These are phyloP conservation scores for Apodemus sylvaticus DNA, from an alignment of 2,113 vertebrate species.

Conservation along the genomic window DNA sequence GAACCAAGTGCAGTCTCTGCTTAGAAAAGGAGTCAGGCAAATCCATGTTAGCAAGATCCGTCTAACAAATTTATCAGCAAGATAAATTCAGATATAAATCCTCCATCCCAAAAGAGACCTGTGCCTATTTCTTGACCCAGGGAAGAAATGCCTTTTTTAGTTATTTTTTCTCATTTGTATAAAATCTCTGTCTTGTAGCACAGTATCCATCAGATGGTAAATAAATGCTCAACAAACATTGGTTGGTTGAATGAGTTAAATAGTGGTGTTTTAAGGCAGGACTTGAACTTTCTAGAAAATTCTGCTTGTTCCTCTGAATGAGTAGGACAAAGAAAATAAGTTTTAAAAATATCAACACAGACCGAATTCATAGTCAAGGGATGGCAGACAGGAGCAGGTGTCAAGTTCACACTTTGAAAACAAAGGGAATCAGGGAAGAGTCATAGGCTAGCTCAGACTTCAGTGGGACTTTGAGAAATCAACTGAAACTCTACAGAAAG, in stretches of 20 bases:
- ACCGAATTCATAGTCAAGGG: neutral
- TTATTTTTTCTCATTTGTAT: slow-evolving; percentile 23
- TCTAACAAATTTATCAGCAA: neutral
- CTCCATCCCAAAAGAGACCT: neutral
- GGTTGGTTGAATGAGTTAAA: slow-evolving; percentile 16
- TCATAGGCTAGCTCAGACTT: neutral
- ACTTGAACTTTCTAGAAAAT: slow-evolving; percentile 12
- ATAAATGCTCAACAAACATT: slow-evolving; percentile 43
- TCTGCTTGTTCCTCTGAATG: neutral
- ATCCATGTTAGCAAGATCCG: neutral
- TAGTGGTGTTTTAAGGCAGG: slow-evolving; percentile 7
- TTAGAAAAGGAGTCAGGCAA: neutral
- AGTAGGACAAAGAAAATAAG: slow-evolving; percentile 5
- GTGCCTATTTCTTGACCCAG: neutral
- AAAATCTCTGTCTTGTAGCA: neutral
- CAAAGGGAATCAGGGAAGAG: neutral
- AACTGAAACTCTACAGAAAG: neutral
- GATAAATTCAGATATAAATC: neutral
- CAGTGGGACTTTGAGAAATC: slow-evolving; percentile 18
- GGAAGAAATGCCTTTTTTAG: neutral
- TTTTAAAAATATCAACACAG: neutral
- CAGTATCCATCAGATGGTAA: neutral
- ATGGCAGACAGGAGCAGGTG: too few relatives aligned
- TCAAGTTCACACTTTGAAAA: neutral
- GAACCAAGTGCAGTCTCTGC: neutral